These are phyloP conservation scores for Rhyacophila brunnea DNA, from an alignment of 1,140 invertebrate species.

Conservation along the genomic window DNA sequence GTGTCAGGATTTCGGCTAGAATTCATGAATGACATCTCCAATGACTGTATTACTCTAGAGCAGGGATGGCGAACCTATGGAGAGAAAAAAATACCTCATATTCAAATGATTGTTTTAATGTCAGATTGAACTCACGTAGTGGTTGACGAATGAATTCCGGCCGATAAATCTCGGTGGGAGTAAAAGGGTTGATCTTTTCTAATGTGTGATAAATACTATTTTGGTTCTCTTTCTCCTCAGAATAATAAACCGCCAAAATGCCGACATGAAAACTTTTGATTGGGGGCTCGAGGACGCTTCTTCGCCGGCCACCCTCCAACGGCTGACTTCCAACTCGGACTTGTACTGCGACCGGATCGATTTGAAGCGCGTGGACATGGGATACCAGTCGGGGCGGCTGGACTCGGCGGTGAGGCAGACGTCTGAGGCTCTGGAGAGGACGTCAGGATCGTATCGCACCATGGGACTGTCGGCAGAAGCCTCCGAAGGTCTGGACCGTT, in stretches of 20 bases:
- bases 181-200: no score
- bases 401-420: conserved; percentile 41
- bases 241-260: not conserved
- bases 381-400: conserved; percentile 38
- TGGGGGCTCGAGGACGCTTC: not conserved
- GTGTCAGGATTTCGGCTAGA: no score
- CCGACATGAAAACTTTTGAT: not conserved
- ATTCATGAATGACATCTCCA: no score
- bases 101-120: no score
- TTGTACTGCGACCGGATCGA: conserved; percentile 41
- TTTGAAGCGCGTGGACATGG: conserved; percentile 46
- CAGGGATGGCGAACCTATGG: no score
- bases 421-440: conserved; percentile 44
- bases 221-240: no score
- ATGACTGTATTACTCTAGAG: no score
- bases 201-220: no score
- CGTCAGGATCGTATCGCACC: conserved; percentile 39
- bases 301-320: not conserved
- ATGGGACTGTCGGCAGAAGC: not conserved
- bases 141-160: no score
- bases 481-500: not conserved
- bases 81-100: no score
- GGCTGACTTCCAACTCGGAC: conserved; percentile 36
- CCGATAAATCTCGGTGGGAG: no score
- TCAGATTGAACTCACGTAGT: no score